Base-by-base conservation (phyloP, 2,113 vertebrate species). In the Oreotrochilus melanogaster region DNA sequence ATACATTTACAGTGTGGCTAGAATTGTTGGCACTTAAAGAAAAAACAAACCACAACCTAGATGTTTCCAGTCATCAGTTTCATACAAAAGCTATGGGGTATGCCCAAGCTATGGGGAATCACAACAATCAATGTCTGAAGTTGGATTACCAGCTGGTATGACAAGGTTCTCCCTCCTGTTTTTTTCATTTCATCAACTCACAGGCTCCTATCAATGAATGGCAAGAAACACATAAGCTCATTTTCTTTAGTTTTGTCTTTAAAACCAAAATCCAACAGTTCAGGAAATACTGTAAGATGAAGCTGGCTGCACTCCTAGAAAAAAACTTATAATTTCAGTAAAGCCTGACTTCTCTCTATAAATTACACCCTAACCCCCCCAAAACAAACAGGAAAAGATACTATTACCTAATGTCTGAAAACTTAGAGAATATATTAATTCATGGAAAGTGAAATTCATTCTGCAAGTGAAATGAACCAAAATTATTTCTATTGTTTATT, bases 341-440 rank as follows among this genome's bases (percentile, higher is more conserved):
- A 91, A 94, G 92, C 58, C 15, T 91, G 73, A 54, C 2, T 9
- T 91, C 43, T 91, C 27, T 17, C 18, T 89, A 42, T 84, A 93
- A 95, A 92, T 91, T 96, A 91, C 27, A 78, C 37, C 65, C 89
- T 86, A 51, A 86, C 1, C 35, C 84, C 84, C 50, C 50, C 14
- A 65, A 86, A 94, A 91, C 22, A 91, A 96, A 90, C 79, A 95
- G 91, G 94, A 97, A 97, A 96, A 91, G 11, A 73, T 76, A 89
- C 33, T 78, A 95, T 97, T 97, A 97, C 92, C 91, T 97, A 94
- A 96, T 90, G 94, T 97, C 95, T 96, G 95, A 97, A 96, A 95
- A 96, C 74, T 78, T 80, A 93, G 45, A 93, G 62, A 85, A 73
- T 60, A 92, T 89, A 91, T 69, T 92, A 35, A 96, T 94, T 95